A percentile compares a stretch with the other conserved stretches of the same genome.
Evolutionary conservation across 2,888 invertebrate genomes (phyloP).

Genomic region (Drosophila niveifrons): DNA sequence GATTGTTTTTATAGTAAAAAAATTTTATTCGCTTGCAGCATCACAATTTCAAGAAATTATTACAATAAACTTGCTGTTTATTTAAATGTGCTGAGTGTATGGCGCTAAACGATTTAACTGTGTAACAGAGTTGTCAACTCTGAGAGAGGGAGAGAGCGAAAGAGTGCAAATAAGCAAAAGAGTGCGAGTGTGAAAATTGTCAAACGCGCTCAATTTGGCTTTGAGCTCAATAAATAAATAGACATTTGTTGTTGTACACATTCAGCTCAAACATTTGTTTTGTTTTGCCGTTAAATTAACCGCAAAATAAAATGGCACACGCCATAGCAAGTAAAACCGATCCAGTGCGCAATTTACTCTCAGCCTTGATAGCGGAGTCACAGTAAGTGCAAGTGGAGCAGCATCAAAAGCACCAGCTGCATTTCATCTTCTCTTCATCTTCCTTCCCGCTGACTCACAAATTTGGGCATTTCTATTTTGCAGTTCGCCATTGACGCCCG

Average conservation of each 20-base stretch:
- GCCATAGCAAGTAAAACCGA: conserved; percentile 61
- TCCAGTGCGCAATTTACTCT: conserved; percentile 73
- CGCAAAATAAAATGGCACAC: conserved; percentile 41
- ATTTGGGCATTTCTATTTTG: conserved; percentile 15
- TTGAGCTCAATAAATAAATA: conserved; percentile 14
- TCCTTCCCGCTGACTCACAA: neutral
- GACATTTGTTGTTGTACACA: conserved; percentile 27
- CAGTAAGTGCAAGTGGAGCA: conserved; percentile 65
- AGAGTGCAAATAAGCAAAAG: conserved; percentile 16
- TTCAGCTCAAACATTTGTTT: conserved; percentile 25
- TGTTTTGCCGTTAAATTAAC: conserved; percentile 42
- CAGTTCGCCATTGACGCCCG: conserved; percentile 80
- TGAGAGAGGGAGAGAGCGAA: conserved; percentile 20
- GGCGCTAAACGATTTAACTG: neutral
- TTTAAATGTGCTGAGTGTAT: neutral
- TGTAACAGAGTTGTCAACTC: conserved; percentile 36
- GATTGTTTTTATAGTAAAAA: neutral
- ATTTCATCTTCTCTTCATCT: neutral
- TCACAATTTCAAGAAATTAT: neutral
- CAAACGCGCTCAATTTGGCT: conserved; percentile 48
- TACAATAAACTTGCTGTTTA: neutral
- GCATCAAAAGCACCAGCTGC: conserved; percentile 55
- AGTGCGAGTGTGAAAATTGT: conserved; percentile 29
- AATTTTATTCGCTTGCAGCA: neutral
- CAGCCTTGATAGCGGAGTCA: conserved; percentile 76